A percentile compares a stretch with the other conserved stretches of the same genome.
These are phyloP conservation scores for Sarcophaga subvicina DNA, from an alignment of 2,888 invertebrate species.

Conservation along the genomic window DNA sequence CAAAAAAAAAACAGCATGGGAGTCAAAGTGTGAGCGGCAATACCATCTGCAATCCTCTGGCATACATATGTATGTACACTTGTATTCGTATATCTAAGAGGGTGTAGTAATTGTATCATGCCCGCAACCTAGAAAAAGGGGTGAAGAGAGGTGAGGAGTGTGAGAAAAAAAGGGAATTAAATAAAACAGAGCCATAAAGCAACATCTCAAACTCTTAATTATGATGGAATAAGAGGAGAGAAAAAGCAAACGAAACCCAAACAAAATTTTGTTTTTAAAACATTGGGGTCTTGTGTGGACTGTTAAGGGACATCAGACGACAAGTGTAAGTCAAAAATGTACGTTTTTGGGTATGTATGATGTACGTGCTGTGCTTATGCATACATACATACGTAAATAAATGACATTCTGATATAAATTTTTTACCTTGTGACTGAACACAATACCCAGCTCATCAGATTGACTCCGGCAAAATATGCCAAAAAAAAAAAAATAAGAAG, in stretches of 20 bases:
- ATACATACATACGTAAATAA: background rate
- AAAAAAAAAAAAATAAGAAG: conserved; percentile 18
- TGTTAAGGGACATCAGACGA: conserved; percentile 44
- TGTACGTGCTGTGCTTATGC: background rate
- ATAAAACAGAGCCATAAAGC: conserved; percentile 30
- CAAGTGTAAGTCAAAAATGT: background rate
- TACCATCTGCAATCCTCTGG: background rate
- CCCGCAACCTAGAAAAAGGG: conserved; percentile 46
- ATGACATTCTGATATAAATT: conserved; percentile 62
- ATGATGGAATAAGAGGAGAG: conserved; percentile 28
- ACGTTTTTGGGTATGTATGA: no score
- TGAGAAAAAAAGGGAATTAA: conserved; percentile 24
- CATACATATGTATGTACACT: conserved; percentile 23
- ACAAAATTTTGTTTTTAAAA: conserved; percentile 35
- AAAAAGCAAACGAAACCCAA: conserved; percentile 18
- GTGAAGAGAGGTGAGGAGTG: conserved; percentile 41
- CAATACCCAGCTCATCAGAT: background rate
- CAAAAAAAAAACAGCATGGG: background rate
- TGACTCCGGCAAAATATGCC: background rate
- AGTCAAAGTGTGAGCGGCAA: background rate
- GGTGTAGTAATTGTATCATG: conserved; percentile 77
- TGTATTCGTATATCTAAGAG: conserved; percentile 71
- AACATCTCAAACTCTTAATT: conserved; percentile 59
- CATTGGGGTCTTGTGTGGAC: conserved; percentile 65
- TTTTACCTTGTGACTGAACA: background rate